A percentile compares a stretch with the other conserved stretches of the same genome.
These are phyloP conservation scores for Macrotus californicus DNA, from an alignment of 2,113 vertebrate genomes.

Conservation along the genomic window DNA sequence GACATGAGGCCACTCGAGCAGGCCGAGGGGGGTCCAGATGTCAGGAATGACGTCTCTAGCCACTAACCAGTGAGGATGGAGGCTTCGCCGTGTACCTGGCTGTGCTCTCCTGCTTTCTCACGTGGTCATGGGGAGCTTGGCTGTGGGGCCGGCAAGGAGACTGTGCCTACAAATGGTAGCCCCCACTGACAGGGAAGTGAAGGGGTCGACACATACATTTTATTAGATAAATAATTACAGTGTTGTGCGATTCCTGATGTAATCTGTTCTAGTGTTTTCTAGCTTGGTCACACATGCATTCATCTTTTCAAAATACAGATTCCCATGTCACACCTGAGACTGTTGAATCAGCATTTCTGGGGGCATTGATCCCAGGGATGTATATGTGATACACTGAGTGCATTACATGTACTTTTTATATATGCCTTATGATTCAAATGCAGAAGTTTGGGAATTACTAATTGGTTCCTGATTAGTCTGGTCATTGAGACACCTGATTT, in stretches of 20 bases:
- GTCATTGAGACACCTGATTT: slow-evolving; percentile 33
- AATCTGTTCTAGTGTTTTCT: neutral
- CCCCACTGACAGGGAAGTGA: neutral
- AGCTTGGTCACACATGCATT: neutral
- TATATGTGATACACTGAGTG: neutral
- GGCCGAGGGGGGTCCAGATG: neutral
- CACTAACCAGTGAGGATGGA: neutral
- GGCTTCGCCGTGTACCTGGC: neutral
- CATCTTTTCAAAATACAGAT: neutral
- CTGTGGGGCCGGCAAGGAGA: neutral
- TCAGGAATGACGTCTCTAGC: neutral
- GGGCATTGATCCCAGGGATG: neutral
- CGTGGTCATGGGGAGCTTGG: neutral
- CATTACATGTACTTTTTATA: neutral
- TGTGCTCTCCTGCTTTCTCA: neutral
- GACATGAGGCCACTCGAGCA: neutral
- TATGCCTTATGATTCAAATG: neutral
- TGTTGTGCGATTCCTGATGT: neutral
- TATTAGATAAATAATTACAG: neutral
- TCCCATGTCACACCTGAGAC: neutral
- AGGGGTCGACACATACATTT: neutral
- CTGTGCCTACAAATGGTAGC: neutral
- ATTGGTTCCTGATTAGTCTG: neutral
- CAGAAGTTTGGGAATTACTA: neutral
- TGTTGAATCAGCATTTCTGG: neutral